These are phyloP conservation scores for Dendronephthya gigantea DNA, from an alignment of 64 coral and sea anemone genomes.

Conservation along the genomic window DNA sequence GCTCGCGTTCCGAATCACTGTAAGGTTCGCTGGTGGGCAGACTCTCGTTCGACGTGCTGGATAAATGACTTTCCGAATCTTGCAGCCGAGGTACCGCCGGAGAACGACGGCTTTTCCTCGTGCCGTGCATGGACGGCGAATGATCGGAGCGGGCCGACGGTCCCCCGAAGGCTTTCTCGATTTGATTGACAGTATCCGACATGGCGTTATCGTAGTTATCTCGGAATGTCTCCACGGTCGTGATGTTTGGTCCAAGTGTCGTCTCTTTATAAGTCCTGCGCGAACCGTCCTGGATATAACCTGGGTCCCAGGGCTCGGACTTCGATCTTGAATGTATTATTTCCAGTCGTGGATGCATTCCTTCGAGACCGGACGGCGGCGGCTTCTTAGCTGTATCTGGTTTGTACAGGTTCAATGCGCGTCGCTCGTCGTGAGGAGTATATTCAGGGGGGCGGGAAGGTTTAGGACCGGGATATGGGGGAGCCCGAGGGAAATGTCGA, in stretches of 20 bases:
- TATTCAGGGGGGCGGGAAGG: not conserved
- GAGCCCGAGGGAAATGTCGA: not conserved
- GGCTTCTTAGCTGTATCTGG: not conserved
- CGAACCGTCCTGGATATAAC: not conserved
- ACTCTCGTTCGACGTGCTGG: not conserved
- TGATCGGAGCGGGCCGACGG: not conserved
- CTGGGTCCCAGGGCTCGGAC: conserved; percentile 7
- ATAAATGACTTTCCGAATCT: not conserved
- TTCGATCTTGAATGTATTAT: not conserved
- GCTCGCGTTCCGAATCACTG: not conserved
- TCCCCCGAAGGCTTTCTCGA: conserved; percentile 11
- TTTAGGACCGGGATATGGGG: not conserved
- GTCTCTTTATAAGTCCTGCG: not conserved
- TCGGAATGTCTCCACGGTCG: conserved; percentile 14
- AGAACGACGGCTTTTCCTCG: not conserved
- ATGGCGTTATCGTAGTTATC: conserved; percentile 16
- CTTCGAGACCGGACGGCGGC: not conserved
- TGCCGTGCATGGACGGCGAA: not conserved
- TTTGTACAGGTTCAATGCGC: not conserved
- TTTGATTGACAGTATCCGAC: conserved; percentile 4
- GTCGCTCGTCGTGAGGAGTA: not conserved
- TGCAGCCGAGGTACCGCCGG: not conserved
- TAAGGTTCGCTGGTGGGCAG: not conserved
- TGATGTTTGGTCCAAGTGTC: not conserved
- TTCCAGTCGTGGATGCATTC: not conserved